These are phyloP conservation scores for Neoaliturus tenellus DNA, from an alignment of 2,888 invertebrate species.

Conservation along the genomic window DNA sequence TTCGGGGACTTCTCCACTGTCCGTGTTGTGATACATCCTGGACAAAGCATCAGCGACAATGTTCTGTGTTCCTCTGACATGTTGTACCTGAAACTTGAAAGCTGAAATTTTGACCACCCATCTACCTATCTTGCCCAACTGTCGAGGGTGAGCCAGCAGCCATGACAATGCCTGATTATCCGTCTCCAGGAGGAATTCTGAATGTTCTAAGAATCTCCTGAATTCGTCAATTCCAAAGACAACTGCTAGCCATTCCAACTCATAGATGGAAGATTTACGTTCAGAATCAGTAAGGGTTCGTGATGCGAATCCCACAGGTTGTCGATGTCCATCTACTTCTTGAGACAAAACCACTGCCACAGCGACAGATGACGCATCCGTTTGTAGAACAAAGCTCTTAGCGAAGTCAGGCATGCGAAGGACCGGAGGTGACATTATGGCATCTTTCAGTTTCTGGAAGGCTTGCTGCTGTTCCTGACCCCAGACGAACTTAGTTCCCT, in stretches of 20 bases:
- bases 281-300: slow-evolving; percentile 32
- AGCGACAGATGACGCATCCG: slow-evolving; percentile 31
- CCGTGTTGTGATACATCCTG: slow-evolving; percentile 18
- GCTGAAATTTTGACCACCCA: slow-evolving; percentile 25
- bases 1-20: too few species aligned
- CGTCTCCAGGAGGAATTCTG: slow-evolving; percentile 39
- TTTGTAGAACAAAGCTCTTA: slow-evolving; percentile 38
- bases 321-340: slow-evolving; percentile 20
- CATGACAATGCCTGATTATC: slow-evolving; percentile 53
- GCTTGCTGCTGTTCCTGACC: background rate
- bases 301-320: slow-evolving; percentile 46
- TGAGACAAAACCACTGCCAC: slow-evolving; percentile 44
- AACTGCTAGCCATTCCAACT: slow-evolving; percentile 45
- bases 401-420: slow-evolving; percentile 32
- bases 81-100: slow-evolving; percentile 12
- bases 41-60: slow-evolving; percentile 28
- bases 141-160: background rate
- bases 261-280: slow-evolving; percentile 29
- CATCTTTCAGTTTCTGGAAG: slow-evolving; percentile 36
- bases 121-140: slow-evolving; percentile 23
- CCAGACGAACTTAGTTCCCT: slow-evolving; percentile 38
- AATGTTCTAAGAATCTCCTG: slow-evolving; percentile 24
- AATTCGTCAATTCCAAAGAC: slow-evolving; percentile 42
- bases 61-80: slow-evolving; percentile 32
- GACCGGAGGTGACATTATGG: slow-evolving; percentile 40